These are phyloP conservation scores for Silurus glanis DNA, from an alignment of 2,113 vertebrate genomes.

Conservation along the genomic window DNA sequence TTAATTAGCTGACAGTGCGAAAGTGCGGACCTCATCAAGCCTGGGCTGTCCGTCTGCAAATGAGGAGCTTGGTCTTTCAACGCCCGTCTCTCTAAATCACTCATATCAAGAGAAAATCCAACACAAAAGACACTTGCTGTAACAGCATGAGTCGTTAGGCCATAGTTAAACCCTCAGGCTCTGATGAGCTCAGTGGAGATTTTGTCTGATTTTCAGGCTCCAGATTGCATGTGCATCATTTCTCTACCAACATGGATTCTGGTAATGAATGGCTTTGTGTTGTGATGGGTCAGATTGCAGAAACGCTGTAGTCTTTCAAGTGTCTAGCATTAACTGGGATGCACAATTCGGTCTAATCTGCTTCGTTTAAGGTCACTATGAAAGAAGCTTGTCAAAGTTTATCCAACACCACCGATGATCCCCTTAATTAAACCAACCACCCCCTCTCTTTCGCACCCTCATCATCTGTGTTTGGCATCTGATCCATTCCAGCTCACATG, in stretches of 20 bases:
- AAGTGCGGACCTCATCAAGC: conserved; percentile 51
- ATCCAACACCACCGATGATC: conserved; percentile 17
- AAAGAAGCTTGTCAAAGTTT: conserved; percentile 27
- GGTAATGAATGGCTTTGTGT: conserved; percentile 1
- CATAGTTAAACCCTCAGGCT: conserved; percentile 37
- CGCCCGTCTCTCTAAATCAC: conserved; percentile 57
- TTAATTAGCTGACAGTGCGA: conserved; percentile 69
- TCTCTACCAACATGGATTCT: not conserved
- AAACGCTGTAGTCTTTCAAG: not conserved
- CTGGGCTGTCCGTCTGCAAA: conserved; percentile 51
- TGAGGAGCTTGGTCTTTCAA: conserved; percentile 57
- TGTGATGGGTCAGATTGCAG: not conserved
- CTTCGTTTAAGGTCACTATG: conserved; percentile 35
- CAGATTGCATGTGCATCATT: conserved; percentile 6
- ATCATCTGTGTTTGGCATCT: conserved; percentile 57
- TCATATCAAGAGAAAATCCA: conserved; percentile 51
- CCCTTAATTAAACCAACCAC: conserved; percentile 29
- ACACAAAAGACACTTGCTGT: conserved; percentile 40
- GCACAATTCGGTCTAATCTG: conserved; percentile 6
- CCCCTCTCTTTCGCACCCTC: conserved; percentile 1
- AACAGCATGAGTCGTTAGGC: conserved; percentile 31
- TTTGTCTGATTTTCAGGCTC: conserved; percentile 4
- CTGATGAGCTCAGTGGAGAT: conserved; percentile 30
- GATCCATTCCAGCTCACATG: conserved; percentile 59
- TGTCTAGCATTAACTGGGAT: too few relatives aligned